phyloP scores from a whole-genome alignment of 53 echinoderm and acorn worm species.

The Pentamera pediparva region DNA sequence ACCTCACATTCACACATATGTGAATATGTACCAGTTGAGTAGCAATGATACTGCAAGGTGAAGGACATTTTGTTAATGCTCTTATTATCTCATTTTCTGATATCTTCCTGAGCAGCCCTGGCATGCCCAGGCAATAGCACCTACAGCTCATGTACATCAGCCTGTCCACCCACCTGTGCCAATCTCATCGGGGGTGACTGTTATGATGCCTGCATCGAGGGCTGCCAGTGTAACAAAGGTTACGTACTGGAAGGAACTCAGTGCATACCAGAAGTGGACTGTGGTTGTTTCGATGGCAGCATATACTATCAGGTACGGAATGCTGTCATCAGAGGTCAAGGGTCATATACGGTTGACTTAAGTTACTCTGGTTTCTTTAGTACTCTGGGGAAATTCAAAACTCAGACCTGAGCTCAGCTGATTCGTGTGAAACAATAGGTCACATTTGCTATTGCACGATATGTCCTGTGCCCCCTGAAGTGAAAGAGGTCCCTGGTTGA shows the following conservation, averaged over 20 bases:
- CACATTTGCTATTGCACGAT: not conserved
- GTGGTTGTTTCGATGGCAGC: slow-evolving; percentile 68
- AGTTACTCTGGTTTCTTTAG: not conserved
- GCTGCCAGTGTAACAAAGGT: slow-evolving; percentile 64
- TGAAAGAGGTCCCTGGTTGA: too few relatives aligned
- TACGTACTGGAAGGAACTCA: slow-evolving; percentile 59
- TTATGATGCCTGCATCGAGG: slow-evolving; percentile 67
- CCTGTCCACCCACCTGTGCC: slow-evolving; percentile 70
- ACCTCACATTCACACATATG: too few relatives aligned
- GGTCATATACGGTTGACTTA: too few relatives aligned
- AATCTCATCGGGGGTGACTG: slow-evolving; percentile 42
- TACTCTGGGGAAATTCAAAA: not conserved
- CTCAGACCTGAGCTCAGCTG: too few relatives aligned
- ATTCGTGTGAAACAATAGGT: not conserved
- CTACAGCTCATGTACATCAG: slow-evolving; percentile 52
- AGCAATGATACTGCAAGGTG: too few relatives aligned
- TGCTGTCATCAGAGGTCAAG: too few relatives aligned
- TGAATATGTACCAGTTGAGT: too few relatives aligned
- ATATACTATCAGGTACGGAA: slow-evolving; percentile 61
- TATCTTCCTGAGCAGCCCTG: slow-evolving; percentile 41
- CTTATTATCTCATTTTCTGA: not conserved
- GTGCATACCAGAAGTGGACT: slow-evolving; percentile 59
- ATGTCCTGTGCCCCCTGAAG: not conserved
- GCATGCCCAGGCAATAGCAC: slow-evolving; percentile 64
- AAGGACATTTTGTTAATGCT: too few relatives aligned